These are phyloP conservation scores for Deroptyus accipitrinus DNA, from an alignment of 2,113 vertebrate species.

Conservation along the genomic window DNA sequence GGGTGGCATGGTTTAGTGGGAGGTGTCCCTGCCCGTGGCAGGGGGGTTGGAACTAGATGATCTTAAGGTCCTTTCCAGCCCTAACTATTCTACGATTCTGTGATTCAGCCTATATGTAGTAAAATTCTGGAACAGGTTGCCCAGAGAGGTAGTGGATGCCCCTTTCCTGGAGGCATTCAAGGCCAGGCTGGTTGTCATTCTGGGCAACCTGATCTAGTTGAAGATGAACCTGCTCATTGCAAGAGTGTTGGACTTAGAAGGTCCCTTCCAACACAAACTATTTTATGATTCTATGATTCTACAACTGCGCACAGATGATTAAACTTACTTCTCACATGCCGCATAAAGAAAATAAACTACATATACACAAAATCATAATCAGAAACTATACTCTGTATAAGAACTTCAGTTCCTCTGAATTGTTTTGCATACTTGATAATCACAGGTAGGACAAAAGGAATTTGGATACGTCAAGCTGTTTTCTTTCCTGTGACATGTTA, in stretches of 20 bases:
- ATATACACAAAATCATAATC: neutral
- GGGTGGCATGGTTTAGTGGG: no score
- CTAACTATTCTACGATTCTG: no score
- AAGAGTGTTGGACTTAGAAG: neutral
- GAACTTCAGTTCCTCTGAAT: neutral
- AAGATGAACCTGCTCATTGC: neutral
- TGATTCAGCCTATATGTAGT: neutral
- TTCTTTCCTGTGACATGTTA: neutral
- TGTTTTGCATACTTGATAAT: neutral
- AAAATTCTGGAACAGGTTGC: neutral
- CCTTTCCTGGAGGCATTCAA: neutral
- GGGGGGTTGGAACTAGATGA: no score
- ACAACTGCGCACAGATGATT: neutral
- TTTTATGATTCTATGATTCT: neutral
- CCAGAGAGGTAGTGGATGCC: neutral
- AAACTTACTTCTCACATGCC: rapidly evolving
- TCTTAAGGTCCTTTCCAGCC: no score
- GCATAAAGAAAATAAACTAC: rapidly evolving
- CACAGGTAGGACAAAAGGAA: neutral
- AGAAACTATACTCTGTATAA: neutral
- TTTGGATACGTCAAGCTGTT: neutral
- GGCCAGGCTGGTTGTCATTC: neutral
- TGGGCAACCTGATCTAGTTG: neutral
- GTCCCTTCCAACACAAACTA: neutral
- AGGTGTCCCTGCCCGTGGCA: no score